Base-by-base conservation (phyloP, 1,140 invertebrate genomes). In the Drosophila bipectinata region DNA sequence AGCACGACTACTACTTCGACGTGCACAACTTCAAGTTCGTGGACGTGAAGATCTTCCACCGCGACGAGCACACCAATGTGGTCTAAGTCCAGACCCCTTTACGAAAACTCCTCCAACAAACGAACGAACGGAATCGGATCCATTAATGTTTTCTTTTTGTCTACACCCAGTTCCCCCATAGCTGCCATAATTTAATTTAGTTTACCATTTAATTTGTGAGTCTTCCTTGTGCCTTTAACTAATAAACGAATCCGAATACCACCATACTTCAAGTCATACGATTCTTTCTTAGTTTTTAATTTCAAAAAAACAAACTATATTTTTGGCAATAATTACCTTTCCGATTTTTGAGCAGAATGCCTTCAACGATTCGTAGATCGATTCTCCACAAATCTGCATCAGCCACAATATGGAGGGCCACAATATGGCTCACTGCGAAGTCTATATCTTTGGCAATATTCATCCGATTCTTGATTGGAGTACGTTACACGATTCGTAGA, bases 21-120 rank as follows among this genome's bases (percentile, higher is more conserved):
- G 93, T 94, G 53, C 93, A 94, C 3, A 96, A 96, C 91, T 94
- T 95, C 90, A 94, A 93, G 92, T 94, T 94, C 81, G 92, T 94
- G 66, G 94, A 95, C 66, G 93, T 95, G 21, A 90, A 91, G 59
- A 93, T 95, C 71, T 94, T 93, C 90, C 94, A 95, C 67, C 93
- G 94, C 68, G 92, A 92, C 39, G 93, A 93, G 54, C 72, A 87
- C 52, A 84, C 77, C 53, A 91, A 91, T 49, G 62, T 88, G 18
- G 90, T 71, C 30, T 91, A 90, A 37, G 44, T 0, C 2, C 7
- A 39, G 28, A 37, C 4, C 34, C 41, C n/a, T 47, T 54, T 49
- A 28, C 30, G 48, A 62, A 24, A 18, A 28, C 12, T 4, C 12
- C 10, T 60, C 9, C n/a, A 28, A 41, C 48, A 8, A 49, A 49